These are phyloP conservation scores for Melanargia galathea DNA, from an alignment of 2,888 invertebrate genomes.

Conservation along the genomic window DNA sequence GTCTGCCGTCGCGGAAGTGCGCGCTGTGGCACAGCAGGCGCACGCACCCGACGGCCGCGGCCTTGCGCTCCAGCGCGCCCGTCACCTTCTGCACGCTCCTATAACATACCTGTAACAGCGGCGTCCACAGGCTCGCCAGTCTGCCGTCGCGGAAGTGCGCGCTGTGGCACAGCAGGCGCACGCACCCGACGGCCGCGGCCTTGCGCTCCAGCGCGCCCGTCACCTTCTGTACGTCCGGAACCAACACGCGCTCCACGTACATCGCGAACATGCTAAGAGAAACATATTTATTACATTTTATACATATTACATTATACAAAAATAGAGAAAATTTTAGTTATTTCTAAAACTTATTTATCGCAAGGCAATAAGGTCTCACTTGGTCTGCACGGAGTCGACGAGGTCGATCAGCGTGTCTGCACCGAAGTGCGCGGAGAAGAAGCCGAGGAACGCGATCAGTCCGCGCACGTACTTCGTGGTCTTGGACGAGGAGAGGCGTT, in stretches of 20 bases:
- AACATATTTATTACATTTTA: neutral
- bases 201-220: slow-evolving; percentile 92
- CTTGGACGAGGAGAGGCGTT: slow-evolving; percentile 94
- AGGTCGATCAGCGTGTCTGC: slow-evolving; percentile 64
- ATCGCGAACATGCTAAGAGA: slow-evolving; percentile 94
- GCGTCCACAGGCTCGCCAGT: slow-evolving; percentile 85
- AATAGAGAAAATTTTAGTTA: no score
- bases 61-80: no score
- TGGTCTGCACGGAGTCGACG: neutral
- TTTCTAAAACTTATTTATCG: neutral
- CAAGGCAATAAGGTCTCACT: slow-evolving; percentile 54
- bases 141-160: slow-evolving; percentile 79
- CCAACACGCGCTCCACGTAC: slow-evolving; percentile 94
- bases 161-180: slow-evolving; percentile 91
- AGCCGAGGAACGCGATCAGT: slow-evolving; percentile 94
- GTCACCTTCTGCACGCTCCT: no score
- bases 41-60: no score
- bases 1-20: no score
- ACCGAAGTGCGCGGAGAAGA: slow-evolving; percentile 92
- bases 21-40: no score
- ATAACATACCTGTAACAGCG: slow-evolving; percentile 79
- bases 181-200: slow-evolving; percentile 95
- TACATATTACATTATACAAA: no score
- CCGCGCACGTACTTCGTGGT: slow-evolving; percentile 97
- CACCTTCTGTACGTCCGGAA: slow-evolving; percentile 94